Evolutionary conservation across 1,140 invertebrate species (phyloP), one percentile per base, ranked within the genome.

Genomic region (Doryteuthis pealeii): DNA sequence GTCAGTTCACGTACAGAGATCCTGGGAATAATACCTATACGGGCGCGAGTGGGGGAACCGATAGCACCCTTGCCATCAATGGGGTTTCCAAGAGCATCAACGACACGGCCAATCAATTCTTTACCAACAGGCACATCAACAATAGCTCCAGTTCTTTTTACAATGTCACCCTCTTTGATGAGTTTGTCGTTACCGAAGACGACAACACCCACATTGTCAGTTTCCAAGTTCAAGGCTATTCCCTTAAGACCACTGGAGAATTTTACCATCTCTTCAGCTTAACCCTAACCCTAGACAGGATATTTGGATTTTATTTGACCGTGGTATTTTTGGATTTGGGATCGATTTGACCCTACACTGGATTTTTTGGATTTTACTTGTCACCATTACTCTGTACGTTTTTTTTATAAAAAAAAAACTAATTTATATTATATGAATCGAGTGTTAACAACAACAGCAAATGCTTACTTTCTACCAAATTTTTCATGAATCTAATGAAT

Each of bases 231-330:
- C 87, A 99, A 92, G 81, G 98, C 98, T 98, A 99, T 99, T 90
- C 98, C 98, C 94, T 96, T 99, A n/a, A 99, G 90, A 71, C 98
- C 98, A 75, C 96, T 98, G 80, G 97, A 99, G 89, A 99, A 99
- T 92, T 99, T 98, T 90, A 99, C 98, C 98, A 99, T 99, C 93
- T 99, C 98, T 90, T 99, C 98, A 77, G 98, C 98, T 90, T 99
- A 89, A 99, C 98, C 99, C n/a, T n/a, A n/a, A n/a, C n/a, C n/a
- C n/a, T n/a, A n/a, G n/a, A n/a, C n/a, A n/a, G n/a, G n/a, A n/a
- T n/a, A 90, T 99, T 99, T 89, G 99, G 99, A 79, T 99, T 91
- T 71, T 98, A 98, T 92, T 99, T 99, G 8, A 99, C 98, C 94
- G 98, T 96, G 88, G 98, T 98, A 89, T 99, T 99, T n/a, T n/a